Evolutionary conservation across 1,140 invertebrate species (phyloP).

Genomic region (Heterodera carotae): DNA sequence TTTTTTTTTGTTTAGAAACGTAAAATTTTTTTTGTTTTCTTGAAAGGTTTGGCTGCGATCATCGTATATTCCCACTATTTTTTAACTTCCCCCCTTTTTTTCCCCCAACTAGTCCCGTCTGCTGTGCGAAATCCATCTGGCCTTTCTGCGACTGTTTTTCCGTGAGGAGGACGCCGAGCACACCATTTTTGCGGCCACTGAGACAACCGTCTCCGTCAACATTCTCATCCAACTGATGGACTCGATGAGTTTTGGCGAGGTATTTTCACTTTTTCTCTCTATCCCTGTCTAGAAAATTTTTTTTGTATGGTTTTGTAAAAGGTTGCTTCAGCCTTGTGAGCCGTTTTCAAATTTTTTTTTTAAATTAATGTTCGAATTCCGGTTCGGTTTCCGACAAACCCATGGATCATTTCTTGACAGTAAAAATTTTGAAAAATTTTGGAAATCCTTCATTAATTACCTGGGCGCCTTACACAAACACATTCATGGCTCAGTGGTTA

Average conservation of each 20-base stretch:
- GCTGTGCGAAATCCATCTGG: conserved; percentile 52
- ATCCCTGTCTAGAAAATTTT: conserved; percentile 21
- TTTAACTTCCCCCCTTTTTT: neutral
- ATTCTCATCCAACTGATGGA: conserved; percentile 50
- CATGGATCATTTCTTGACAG: no score
- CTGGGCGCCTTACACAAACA: no score
- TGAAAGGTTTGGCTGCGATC: no score
- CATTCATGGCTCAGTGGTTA: no score
- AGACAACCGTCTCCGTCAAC: conserved; percentile 50
- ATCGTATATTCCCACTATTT: no score
- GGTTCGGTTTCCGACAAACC: neutral
- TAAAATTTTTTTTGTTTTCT: no score
- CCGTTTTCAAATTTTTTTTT: no score
- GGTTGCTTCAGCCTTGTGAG: no score
- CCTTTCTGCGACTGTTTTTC: conserved; percentile 48
- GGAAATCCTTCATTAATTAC: no score
- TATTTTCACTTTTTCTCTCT: conserved; percentile 18
- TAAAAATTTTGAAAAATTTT: no score
- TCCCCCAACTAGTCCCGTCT: conserved; percentile 34
- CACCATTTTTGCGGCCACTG: conserved; percentile 46
- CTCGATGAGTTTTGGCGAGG: conserved; percentile 52
- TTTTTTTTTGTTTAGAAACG: conserved; percentile 3
- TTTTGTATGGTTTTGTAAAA: neutral
- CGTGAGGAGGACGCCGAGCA: conserved; percentile 56
- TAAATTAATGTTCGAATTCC: no score